phyloP scores from a whole-genome alignment of 2,888 invertebrate genomes.

The Lysandra bellargus region DNA sequence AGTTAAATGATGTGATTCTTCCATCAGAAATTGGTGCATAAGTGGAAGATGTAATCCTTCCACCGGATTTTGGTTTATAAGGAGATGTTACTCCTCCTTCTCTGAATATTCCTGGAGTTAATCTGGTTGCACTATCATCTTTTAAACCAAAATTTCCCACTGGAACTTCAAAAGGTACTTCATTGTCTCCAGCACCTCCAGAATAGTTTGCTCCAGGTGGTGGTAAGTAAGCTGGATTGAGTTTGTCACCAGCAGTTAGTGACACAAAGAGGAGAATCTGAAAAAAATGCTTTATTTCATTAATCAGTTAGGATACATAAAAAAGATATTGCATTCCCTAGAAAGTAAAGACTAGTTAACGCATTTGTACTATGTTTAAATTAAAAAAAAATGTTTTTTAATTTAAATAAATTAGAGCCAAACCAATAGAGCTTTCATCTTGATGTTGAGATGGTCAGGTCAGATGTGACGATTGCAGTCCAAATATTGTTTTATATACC shows the following conservation, averaged over 20 bases:
- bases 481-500: constrained; percentile 67
- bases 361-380: too few relatives aligned
- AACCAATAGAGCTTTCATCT: constrained; percentile 64
- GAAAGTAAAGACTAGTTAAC: too few relatives aligned
- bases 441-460: constrained; percentile 51
- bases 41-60: neutral
- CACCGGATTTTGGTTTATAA: neutral
- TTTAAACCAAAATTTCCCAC: constrained; percentile 44
- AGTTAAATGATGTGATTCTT: neutral
- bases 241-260: constrained; percentile 55
- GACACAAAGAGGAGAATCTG: constrained; percentile 57
- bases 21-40: neutral
- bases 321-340: neutral
- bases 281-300: constrained; percentile 35
- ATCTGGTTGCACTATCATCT: constrained; percentile 42
- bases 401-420: constrained; percentile 24
- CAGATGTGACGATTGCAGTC: constrained; percentile 56
- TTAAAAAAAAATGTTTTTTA: neutral
- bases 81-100: neutral
- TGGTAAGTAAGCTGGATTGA: constrained; percentile 63
- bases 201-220: constrained; percentile 60
- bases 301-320: neutral
- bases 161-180: constrained; percentile 55
- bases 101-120: constrained; percentile 28
- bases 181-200: constrained; percentile 56